Conservation (phyloP, 2,797 vertebrate species). For the Xerus rutilus region DNA sequence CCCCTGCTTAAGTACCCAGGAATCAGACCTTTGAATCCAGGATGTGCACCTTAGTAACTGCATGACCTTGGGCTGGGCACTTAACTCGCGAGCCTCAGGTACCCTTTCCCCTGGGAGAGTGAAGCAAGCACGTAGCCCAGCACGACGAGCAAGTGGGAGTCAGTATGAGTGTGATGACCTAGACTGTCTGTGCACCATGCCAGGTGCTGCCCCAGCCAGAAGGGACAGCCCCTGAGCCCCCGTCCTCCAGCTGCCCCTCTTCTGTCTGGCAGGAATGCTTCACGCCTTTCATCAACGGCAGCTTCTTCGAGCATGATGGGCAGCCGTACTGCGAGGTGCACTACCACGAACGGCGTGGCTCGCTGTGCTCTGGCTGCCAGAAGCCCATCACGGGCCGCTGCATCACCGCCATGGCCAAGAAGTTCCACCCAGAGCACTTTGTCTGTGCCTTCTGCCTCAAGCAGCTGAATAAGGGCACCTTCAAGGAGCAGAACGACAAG, state of each 20-base stretch:
- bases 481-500: constrained; percentile 99
- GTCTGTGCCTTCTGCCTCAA: constrained; percentile 99
- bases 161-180: accelerated
- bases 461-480: constrained; percentile 99
- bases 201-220: accelerated
- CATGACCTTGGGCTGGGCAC: background rate
- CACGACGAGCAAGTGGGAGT: background rate
- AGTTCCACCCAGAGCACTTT: constrained; percentile 99
- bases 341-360: constrained; percentile 97
- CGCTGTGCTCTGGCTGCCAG: constrained; percentile 98
- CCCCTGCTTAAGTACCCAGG: background rate
- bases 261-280: constrained; percentile 94
- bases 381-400: constrained; percentile 99
- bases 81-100: accelerated
- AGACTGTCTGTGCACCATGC: accelerated
- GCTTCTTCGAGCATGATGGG: constrained; percentile 98
- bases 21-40: background rate
- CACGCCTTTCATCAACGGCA: constrained; percentile 97
- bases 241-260: accelerated
- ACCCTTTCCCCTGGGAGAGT: background rate
- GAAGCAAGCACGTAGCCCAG: background rate
- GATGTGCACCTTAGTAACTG: background rate
- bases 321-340: constrained; percentile 99
- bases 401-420: constrained; percentile 98
- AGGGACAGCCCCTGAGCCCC: background rate